Base-by-base conservation (phyloP, 2,797 vertebrate genomes). In the Bradypodion pumilum region DNA sequence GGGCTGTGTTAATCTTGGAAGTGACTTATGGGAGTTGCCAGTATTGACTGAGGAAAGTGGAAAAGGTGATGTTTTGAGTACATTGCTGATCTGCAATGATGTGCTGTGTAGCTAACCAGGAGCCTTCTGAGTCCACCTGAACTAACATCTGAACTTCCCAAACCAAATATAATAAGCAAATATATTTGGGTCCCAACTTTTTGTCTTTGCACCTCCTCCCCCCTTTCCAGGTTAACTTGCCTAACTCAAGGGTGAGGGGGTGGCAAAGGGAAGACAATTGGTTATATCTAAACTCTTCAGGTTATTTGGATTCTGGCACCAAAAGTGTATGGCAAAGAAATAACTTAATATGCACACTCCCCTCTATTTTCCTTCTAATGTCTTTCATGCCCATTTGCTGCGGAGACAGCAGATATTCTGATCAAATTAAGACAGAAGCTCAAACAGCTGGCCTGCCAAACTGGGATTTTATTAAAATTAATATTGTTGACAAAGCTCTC, bases 401-500 rank as follows among this genome's bases (percentile, higher is more conserved):
- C 88, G 87, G 82, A 88, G 89, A 90, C 90, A 92, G 90, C 89
- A 84, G 90, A 91, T 90, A 23, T 40, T 92, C 87, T 91, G 91
- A 93, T 93, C 93, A 93, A 93, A 95, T 94, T 93, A 90, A 92
- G 92, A 92, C 88, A 92, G 91, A 92, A 82, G 86, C 75, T 83
- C 87, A 87, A 93, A 91, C 91, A 94, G 90, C 92, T 89, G 89
- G 89, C 82, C 87, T 90, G 88, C 93, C 89, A 92, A 91, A 92
- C 52, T 70, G 29, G 81, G 89, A 93, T 93, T 93, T 95, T 94
- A 94, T 94, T 94, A 90, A 93, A 94, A 94, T 92, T 91, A 91
- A 89, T 91, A 91, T 80, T 92, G 90, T 93, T 94, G 93, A 89
- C 81, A 84, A 91, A 92, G 86, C 83, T 59, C 80, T 91, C 83